Base-by-base conservation (phyloP, 2,888 invertebrate genomes). In the Heliconius erato region DNA sequence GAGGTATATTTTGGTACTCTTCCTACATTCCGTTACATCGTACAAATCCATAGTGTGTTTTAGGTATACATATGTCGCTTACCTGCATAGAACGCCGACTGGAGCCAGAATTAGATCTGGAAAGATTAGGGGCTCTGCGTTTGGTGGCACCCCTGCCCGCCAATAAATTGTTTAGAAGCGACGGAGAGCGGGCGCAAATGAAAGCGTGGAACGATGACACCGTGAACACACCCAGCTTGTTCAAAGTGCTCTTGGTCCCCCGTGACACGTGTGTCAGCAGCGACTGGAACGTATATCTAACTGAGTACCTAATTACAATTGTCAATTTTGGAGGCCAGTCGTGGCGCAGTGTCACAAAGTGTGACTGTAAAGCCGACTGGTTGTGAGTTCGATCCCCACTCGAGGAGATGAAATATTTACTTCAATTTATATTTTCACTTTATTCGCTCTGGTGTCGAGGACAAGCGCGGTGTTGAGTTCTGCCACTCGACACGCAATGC, bases 141-240 rank as follows among this genome's bases (percentile, higher is more conserved):
- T 99, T 98, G 84, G 99, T 99, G 83, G 98, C 98, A 69, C 99
- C 98, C 86, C 98, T 97, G 79, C 98, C 98, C 68, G 98, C 98
- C 89, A 99, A 96, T 90, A 99, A 96, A 95, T 99, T 99, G 96
- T 98, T 99, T 87, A 99, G 97, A 89, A 99, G 96, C 82, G 98
- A 99, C 67, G 99, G 99, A 90, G 99, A 99, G 86, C 99, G 97
- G 83, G 99, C 99, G 94, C 99, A 99, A 89, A 99, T 99, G 94
- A 99, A 99, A 87, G 99, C 99, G 95, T 99, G 99, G 96, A 99
- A 99, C 87, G 99, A 99, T 82, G 99, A 99, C 88, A 99, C 99
- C 80, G 99, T 99, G 97, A 99, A 99, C 89, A 99, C 99, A 84
- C 99, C 99, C 90, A 99, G 96, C 92, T 99, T 98, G 96, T 99